Conservation (phyloP, 2,113 vertebrate species). For the Forbesichthys agassizii region DNA sequence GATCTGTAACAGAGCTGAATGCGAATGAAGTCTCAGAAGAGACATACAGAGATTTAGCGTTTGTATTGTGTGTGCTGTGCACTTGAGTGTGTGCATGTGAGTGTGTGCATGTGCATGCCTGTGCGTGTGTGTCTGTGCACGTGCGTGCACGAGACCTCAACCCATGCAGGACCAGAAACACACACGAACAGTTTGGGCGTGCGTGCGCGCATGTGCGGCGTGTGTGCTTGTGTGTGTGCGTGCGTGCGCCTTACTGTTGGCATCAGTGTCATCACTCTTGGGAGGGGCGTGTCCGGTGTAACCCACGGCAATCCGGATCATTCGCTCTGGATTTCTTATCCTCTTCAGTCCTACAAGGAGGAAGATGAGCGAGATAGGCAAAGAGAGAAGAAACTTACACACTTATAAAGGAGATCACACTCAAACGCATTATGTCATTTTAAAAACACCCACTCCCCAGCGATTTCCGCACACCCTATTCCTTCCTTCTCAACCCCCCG, state of each 20-base stretch:
- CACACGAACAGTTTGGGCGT: constrained; percentile 5
- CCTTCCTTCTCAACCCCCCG: constrained; percentile 18
- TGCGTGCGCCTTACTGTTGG: constrained; percentile 77
- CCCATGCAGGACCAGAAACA: constrained; percentile 46
- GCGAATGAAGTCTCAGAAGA: constrained; percentile 68
- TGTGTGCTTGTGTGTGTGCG: constrained; percentile 27
- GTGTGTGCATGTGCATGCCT: constrained; percentile 30
- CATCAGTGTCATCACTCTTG: constrained; percentile 78
- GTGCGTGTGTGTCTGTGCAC: constrained; percentile 10
- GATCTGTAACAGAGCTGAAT: constrained; percentile 75
- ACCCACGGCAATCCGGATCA: constrained; percentile 78
- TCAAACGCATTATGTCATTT: not conserved
- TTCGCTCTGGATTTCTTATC: constrained; percentile 80
- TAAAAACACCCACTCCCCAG: too few species aligned
- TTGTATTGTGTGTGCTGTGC: constrained; percentile 21
- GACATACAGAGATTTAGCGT: constrained; percentile 39
- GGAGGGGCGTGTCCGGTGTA: constrained; percentile 79
- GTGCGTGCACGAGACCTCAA: constrained; percentile 64
- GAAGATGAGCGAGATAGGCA: constrained; percentile 17
- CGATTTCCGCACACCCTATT: constrained; percentile 18
- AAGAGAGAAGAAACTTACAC: not conserved
- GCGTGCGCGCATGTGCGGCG: not conserved
- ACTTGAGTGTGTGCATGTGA: constrained; percentile 25
- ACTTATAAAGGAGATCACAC: not conserved
- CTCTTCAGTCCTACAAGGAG: constrained; percentile 75